Evolutionary conservation across 2,888 invertebrate genomes (phyloP).

Genomic region (Omphaloscelis lunosa): DNA sequence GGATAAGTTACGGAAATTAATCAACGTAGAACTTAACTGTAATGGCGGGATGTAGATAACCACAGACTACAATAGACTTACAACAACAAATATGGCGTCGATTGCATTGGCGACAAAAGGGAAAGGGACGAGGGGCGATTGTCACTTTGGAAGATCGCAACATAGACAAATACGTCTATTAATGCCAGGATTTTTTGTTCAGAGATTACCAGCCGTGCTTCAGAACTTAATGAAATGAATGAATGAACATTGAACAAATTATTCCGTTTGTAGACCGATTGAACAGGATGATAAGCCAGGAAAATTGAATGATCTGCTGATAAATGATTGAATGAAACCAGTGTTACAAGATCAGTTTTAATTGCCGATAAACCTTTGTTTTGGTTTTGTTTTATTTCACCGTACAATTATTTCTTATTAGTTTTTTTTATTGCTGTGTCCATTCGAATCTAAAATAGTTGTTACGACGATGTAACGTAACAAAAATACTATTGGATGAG

Average conservation of each 20-base stretch:
- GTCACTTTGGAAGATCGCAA: too few relatives aligned
- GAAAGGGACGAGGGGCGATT: too few relatives aligned
- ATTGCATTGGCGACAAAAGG: too few relatives aligned
- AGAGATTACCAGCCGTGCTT: too few relatives aligned
- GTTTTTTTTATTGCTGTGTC: too few relatives aligned
- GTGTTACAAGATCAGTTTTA: slow-evolving; percentile 43
- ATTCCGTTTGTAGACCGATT: slow-evolving; percentile 39
- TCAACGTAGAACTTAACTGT: too few relatives aligned
- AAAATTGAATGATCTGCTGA: slow-evolving; percentile 62
- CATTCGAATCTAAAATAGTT: background rate
- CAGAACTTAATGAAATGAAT: slow-evolving; percentile 57
- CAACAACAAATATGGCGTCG: too few relatives aligned
- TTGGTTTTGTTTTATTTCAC: background rate
- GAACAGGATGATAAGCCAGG: slow-evolving; percentile 46
- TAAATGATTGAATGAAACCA: slow-evolving; percentile 57
- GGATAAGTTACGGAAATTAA: too few relatives aligned
- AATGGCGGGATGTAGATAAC: too few relatives aligned
- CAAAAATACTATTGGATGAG: background rate
- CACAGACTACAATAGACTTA: too few relatives aligned
- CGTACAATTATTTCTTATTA: background rate
- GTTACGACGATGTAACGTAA: background rate
- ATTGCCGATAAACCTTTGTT: background rate
- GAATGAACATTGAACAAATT: slow-evolving; percentile 36
- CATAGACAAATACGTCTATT: too few relatives aligned
- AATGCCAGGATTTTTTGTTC: too few relatives aligned